phyloP scores from a whole-genome alignment of 1,140 invertebrate genomes.

The Antheraea pernyi region DNA sequence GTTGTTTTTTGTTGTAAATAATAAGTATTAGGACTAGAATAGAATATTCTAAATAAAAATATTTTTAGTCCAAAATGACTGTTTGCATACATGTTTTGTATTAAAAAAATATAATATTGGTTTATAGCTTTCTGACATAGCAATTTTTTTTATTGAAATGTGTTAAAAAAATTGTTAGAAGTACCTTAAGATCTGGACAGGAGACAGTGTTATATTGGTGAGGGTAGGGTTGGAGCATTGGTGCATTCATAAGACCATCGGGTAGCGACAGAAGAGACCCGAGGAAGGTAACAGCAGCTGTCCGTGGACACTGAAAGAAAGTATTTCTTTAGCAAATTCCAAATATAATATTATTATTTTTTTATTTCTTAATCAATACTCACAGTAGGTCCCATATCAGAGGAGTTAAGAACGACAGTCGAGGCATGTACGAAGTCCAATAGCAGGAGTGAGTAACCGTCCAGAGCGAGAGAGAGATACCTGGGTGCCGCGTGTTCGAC shows the following conservation, averaged over 20 bases:
- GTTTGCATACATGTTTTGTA: too few relatives aligned
- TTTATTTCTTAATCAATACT: slow-evolving; percentile 29
- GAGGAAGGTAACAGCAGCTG: slow-evolving; percentile 95
- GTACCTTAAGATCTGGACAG: slow-evolving; percentile 90
- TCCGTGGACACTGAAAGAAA: slow-evolving; percentile 85
- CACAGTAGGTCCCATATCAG: slow-evolving; percentile 87
- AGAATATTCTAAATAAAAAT: too few relatives aligned
- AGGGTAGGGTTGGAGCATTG: slow-evolving; percentile 89
- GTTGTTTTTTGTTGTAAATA: too few relatives aligned
- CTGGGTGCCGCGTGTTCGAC: slow-evolving; percentile 87
- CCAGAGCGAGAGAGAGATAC: slow-evolving; percentile 92
- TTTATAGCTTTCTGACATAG: too few relatives aligned
- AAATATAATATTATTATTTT: background rate
- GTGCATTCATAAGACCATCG: slow-evolving; percentile 86
- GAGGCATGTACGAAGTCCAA: slow-evolving; percentile 95
- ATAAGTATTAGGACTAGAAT: too few relatives aligned
- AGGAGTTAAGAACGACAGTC: slow-evolving; percentile 90
- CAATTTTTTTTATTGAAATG: too few relatives aligned
- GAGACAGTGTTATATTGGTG: slow-evolving; percentile 84
- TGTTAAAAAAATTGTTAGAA: background rate
- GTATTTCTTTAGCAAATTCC: background rate
- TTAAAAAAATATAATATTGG: too few relatives aligned
- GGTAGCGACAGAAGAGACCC: slow-evolving; percentile 92
- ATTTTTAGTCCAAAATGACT: too few relatives aligned
- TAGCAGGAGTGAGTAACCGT: slow-evolving; percentile 92